Conservation (phyloP, 2,113 vertebrate species). For the Australoheros scitulus region DNA sequence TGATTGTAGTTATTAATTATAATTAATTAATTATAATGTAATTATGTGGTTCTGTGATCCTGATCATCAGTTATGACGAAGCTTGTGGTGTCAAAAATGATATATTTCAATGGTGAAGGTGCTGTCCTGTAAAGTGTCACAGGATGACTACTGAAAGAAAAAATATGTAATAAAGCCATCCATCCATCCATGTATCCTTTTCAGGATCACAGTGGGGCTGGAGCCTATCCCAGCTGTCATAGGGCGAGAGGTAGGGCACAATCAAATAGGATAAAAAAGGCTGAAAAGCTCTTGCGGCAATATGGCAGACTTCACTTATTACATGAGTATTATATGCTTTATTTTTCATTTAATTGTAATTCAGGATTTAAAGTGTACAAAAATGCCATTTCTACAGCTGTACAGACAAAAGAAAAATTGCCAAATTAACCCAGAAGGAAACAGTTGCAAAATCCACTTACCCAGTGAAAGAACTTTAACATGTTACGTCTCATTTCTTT, state of each 20-base stretch:
- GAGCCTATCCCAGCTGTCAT: too few relatives aligned
- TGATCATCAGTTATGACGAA: neutral
- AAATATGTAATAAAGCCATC: neutral
- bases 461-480: neutral
- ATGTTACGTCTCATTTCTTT: neutral
- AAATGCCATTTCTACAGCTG: fast-evolving
- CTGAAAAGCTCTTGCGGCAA: neutral
- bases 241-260: neutral
- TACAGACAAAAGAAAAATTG: neutral
- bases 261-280: neutral
- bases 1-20: neutral
- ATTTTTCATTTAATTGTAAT: neutral
- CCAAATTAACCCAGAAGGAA: neutral
- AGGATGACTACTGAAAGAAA: neutral
- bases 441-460: neutral
- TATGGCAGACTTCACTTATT: neutral
- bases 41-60: neutral
- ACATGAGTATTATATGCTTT: neutral
- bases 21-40: neutral
- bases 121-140: neutral
- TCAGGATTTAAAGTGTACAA: neutral
- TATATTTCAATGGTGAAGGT: neutral
- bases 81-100: neutral
- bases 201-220: too few relatives aligned
- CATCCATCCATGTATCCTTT: too few relatives aligned